Evolutionary conservation across 2,113 vertebrate genomes (phyloP).

Genomic region (Agapornis roseicollis): DNA sequence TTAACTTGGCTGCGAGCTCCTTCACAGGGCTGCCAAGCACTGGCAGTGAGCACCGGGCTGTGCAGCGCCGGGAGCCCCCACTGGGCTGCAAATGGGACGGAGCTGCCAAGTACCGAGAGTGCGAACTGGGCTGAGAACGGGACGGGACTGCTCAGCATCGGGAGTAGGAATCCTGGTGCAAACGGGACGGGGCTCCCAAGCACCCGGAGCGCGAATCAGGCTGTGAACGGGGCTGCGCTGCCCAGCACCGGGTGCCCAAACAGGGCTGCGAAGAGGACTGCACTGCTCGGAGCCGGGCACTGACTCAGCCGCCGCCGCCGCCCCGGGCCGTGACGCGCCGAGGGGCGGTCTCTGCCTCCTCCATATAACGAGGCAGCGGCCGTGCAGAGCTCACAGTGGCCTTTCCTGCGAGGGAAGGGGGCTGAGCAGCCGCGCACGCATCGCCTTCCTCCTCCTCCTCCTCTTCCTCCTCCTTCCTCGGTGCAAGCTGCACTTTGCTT

Average conservation of each 20-base stretch:
- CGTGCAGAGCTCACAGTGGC: not conserved
- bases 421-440: not conserved
- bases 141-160: fast-evolving
- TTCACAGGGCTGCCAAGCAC: not conserved
- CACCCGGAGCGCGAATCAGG: not conserved
- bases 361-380: conserved; percentile 51
- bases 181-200: not conserved
- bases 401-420: not conserved
- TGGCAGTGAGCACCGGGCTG: not conserved
- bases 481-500: not conserved
- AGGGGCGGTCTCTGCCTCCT: conserved; percentile 48
- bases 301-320: conserved; percentile 30
- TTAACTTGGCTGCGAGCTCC: not conserved
- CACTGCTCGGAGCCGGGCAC: not conserved
- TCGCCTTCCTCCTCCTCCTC: not conserved
- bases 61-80: not conserved
- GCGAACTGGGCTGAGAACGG: not conserved
- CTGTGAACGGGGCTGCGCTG: not conserved
- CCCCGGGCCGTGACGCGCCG: conserved; percentile 59
- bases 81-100: not conserved
- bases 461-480: not conserved
- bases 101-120: not conserved
- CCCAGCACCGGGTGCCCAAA: not conserved
- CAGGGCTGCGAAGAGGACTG: not conserved
- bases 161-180: fast-evolving